Evolutionary conservation across 2,113 vertebrate species (phyloP), one percentile per base, ranked within the genome.

Genomic region (Pluvialis apricaria): DNA sequence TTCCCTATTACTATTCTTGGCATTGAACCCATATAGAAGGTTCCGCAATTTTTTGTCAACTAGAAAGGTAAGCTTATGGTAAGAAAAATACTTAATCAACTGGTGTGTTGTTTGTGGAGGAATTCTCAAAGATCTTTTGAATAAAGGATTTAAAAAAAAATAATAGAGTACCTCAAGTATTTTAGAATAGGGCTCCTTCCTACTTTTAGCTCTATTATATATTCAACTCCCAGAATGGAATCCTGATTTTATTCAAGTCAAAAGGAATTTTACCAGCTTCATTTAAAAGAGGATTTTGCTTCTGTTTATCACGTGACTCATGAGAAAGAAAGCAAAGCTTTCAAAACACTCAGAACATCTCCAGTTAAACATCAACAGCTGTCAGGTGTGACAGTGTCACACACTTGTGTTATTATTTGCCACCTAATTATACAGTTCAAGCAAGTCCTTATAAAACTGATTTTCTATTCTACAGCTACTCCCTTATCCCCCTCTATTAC

Each of bases 1-100:
- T 76, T 38, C 60, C 54, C 68, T 57, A 32, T 89, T 96, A 96
- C 90, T 98, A 18, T 96, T 97, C 87, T 95, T 97, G 96, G 95
- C 94, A 87, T 51, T 78, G 47, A 95, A 79, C 80, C 44, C 82
- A 47, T 5, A 68, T 15, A 45, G 89, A 90, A 84, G 20, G 68
- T 79, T 82, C 65, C 66, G 76, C 65, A 76, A n/a, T n/a, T 71
- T 65, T 73, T 78, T 82, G 47, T 57, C 72, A 70, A 4, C 24
- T 73, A 60, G 45, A 94, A 79, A 82, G 45, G 47, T 85, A 70
- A 54, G 62, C 5, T 91, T 79, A 57, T 9, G 26, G 47, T 52
- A 79, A 66, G 24, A 75, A 90, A 95, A 88, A 60, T 32, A 52
- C n/a, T 51, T 31, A 65, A 62, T 71, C 49, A 81, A 49, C 64